phyloP scores from a whole-genome alignment of 1,140 invertebrate genomes.

The Calosoma granatense region DNA sequence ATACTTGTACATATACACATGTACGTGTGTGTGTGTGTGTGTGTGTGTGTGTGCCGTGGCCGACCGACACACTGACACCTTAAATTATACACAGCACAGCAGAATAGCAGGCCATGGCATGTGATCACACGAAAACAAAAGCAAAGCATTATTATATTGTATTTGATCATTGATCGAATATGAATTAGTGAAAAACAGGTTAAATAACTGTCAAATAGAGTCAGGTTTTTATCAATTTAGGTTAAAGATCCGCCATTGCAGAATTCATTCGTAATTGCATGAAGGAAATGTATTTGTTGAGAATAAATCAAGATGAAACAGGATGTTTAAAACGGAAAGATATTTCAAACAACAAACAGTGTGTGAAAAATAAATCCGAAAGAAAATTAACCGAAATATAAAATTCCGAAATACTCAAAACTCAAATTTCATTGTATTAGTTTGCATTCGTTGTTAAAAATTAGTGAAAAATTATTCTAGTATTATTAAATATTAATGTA shows the following conservation, averaged over 20 bases:
- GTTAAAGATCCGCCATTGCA: neutral
- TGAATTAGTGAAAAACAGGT: neutral
- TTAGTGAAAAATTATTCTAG: too few relatives aligned
- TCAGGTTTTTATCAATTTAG: neutral
- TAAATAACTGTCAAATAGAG: neutral
- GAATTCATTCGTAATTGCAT: neutral
- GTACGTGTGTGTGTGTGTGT: neutral
- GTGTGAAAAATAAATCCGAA: too few relatives aligned
- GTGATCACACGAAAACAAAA: neutral
- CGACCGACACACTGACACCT: conserved; percentile 30
- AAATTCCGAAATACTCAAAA: too few relatives aligned
- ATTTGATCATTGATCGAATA: neutral
- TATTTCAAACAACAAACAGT: too few relatives aligned
- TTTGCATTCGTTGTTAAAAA: too few relatives aligned
- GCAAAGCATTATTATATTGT: too few relatives aligned
- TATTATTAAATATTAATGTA: too few relatives aligned
- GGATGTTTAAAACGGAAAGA: too few relatives aligned
- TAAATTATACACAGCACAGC: conserved; percentile 25
- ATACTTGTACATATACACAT: neutral
- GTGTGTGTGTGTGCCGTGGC: neutral
- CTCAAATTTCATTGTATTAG: too few relatives aligned
- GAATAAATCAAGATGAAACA: too few relatives aligned
- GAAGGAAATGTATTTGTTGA: too few relatives aligned
- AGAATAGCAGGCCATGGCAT: conserved; percentile 13
- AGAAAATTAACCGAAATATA: too few relatives aligned